A percentile compares a stretch with the other conserved stretches of the same genome.
phyloP scores from a whole-genome alignment of 2,113 vertebrate species.

The Puffinus mauretanicus region DNA sequence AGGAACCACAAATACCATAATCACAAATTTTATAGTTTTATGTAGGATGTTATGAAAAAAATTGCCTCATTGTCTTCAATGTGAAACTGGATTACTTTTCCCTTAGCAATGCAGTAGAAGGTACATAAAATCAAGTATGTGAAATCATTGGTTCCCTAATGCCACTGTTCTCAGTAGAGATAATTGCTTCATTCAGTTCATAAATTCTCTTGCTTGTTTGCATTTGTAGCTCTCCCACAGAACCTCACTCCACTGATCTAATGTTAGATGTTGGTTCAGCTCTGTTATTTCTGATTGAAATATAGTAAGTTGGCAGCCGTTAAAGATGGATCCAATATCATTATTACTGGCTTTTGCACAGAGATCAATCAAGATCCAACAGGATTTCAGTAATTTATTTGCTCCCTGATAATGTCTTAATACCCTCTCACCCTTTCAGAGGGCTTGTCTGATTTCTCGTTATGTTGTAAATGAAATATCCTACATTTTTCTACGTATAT shows the following conservation, averaged over 20 bases:
- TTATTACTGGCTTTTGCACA: background rate
- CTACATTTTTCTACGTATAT: background rate
- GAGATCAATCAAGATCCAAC: background rate
- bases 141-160: conserved; percentile 36
- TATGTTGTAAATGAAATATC: background rate
- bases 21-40: conserved; percentile 8
- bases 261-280: background rate
- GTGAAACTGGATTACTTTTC: conserved; percentile 38
- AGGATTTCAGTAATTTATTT: background rate
- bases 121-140: conserved; percentile 45
- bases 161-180: conserved; percentile 5
- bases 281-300: conserved; percentile 4
- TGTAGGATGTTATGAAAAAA: conserved; percentile 27
- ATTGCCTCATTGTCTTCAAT: conserved; percentile 2
- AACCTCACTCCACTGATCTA: background rate
- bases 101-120: conserved; percentile 3
- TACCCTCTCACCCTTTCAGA: background rate
- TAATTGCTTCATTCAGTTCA: conserved; percentile 51
- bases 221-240: background rate
- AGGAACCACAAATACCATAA: conserved; percentile 38
- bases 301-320: background rate
- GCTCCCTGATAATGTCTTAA: background rate
- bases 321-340: background rate
- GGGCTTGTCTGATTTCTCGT: background rate
- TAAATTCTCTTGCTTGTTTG: conserved; percentile 58